phyloP scores from a whole-genome alignment of 1,140 invertebrate genomes.

The Drosophila baimaii region DNA sequence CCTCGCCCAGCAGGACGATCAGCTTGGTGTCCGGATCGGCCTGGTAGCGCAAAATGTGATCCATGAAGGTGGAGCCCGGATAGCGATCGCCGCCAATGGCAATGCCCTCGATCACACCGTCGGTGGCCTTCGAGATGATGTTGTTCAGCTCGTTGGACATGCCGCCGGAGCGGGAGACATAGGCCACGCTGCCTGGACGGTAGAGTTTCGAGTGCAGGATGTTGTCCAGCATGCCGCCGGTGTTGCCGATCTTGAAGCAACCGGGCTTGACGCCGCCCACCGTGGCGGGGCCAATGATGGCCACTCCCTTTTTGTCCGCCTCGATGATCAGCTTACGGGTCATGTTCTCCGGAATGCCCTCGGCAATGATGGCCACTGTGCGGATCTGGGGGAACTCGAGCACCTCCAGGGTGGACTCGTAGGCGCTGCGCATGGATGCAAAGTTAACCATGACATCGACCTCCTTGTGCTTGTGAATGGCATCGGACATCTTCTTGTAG shows the following conservation, averaged over 20 bases:
- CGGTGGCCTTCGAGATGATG: constrained; percentile 97
- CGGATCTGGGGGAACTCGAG: constrained; percentile 96
- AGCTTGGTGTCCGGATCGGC: constrained; percentile 94
- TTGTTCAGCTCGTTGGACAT: constrained; percentile 99
- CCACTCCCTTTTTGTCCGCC: constrained; percentile 91
- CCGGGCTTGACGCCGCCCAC: constrained; percentile 99
- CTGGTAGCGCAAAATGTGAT: constrained; percentile 96
- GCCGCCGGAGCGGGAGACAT: constrained; percentile 98
- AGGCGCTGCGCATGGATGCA: constrained; percentile 98
- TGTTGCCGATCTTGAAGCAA: constrained; percentile 99
- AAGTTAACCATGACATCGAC: constrained; percentile 99
- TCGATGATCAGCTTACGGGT: constrained; percentile 96
- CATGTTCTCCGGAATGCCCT: constrained; percentile 99
- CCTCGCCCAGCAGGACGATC: constrained; percentile 98
- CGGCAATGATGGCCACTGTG: constrained; percentile 99
- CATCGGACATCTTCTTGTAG: constrained; percentile 98
- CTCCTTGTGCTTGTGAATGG: constrained; percentile 96
- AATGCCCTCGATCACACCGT: constrained; percentile 98
- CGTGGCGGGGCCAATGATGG: constrained; percentile 98
- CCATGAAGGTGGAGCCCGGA: constrained; percentile 99
- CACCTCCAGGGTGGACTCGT: constrained; percentile 96
- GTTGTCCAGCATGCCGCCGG: constrained; percentile 99
- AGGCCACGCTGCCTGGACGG: constrained; percentile 97
- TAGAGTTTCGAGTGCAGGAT: constrained; percentile 99
- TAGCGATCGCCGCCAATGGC: constrained; percentile 99